These are phyloP conservation scores for Drosophila orena DNA, from an alignment of 1,140 invertebrate species.

Conservation along the genomic window DNA sequence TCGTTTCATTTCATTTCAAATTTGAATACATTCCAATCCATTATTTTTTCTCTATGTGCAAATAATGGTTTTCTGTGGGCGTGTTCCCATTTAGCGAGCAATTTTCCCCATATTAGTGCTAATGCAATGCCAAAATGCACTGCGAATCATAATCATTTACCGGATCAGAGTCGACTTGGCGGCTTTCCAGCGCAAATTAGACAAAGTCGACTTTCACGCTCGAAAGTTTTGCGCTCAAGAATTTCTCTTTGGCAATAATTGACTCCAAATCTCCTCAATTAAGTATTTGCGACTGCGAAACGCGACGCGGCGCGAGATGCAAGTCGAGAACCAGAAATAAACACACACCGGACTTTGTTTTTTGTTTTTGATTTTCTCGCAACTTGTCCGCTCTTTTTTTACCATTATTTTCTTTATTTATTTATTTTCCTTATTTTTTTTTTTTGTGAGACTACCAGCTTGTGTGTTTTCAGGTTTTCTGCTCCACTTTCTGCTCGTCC, in stretches of 20 bases:
- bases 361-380: conserved; percentile 9
- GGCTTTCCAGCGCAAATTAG: conserved; percentile 61
- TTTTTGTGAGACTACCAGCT: conserved; percentile 13
- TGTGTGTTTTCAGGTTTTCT: conserved; percentile 60
- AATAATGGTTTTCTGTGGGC: conserved; percentile 37
- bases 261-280: conserved; percentile 78
- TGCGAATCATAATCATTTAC: conserved; percentile 42
- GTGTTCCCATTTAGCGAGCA: conserved; percentile 55
- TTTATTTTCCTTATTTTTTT: conserved; percentile 15
- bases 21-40: neutral
- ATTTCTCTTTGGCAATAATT: conserved; percentile 82
- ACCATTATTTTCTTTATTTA: conserved; percentile 10
- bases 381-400: neutral
- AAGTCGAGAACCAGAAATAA: conserved; percentile 66
- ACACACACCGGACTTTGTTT: conserved; percentile 34
- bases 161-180: conserved; percentile 23
- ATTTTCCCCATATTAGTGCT: conserved; percentile 53
- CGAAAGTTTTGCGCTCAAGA: conserved; percentile 71
- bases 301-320: conserved; percentile 32
- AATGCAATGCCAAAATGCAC: conserved; percentile 56
- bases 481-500: conserved; percentile 70
- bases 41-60: neutral
- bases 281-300: conserved; percentile 63
- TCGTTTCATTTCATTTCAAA: too few species aligned
- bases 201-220: conserved; percentile 69